A percentile compares a stretch with the other conserved stretches of the same genome.
Evolutionary conservation across 2,797 vertebrate species (phyloP).

Genomic region (Synaphobranchus kaupii): DNA sequence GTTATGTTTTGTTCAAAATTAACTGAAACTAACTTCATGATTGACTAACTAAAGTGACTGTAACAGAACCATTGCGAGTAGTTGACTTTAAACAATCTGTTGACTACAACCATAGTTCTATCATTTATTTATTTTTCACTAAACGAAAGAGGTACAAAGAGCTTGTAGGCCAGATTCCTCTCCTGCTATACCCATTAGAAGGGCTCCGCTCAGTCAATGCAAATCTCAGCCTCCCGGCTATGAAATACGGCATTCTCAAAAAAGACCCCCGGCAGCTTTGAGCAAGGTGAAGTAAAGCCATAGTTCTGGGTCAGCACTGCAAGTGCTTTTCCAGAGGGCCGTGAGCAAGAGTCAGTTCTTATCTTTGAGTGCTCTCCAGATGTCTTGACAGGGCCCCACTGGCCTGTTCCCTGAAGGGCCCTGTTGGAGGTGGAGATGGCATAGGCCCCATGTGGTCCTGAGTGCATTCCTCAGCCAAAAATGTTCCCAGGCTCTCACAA

Average conservation of each 20-base stretch:
- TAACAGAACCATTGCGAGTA: background rate
- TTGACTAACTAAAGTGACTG: background rate
- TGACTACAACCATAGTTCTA: background rate
- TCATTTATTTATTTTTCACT: background rate
- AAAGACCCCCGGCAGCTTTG: background rate
- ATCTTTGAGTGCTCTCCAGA: conserved; percentile 13
- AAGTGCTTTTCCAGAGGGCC: conserved; percentile 3
- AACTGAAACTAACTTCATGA: background rate
- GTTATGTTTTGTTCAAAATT: background rate
- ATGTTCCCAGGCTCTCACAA: background rate
- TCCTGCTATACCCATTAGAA: background rate
- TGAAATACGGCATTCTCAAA: background rate
- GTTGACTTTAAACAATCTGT: background rate
- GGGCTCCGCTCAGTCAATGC: background rate
- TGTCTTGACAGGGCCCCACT: background rate
- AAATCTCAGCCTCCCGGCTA: background rate
- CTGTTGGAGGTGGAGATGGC: background rate
- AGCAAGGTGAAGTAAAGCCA: conserved; percentile 1
- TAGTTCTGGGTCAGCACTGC: background rate
- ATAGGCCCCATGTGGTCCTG: background rate
- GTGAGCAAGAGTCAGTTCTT: background rate
- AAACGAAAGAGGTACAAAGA: conserved; percentile 1
- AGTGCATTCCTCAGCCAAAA: conserved; percentile 6
- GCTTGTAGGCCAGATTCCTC: background rate
- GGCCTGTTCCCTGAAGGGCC: background rate